A percentile compares a stretch with the other conserved stretches of the same genome.
Evolutionary conservation across 2,888 invertebrate genomes (phyloP).

Genomic region (Epirrhoe alternata): DNA sequence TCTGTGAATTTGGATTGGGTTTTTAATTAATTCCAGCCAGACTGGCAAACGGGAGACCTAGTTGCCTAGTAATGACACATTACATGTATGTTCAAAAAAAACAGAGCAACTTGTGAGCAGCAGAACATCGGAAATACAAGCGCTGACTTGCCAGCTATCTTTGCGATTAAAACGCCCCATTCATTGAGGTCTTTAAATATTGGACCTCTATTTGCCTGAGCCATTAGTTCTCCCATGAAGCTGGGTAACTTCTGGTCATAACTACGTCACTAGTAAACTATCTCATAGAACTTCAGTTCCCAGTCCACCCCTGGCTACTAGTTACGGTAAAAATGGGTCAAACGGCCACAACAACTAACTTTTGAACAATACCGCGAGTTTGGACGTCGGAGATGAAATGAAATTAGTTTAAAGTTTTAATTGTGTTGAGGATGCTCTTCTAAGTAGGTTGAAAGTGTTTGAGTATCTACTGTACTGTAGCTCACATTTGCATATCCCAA

Average conservation of each 20-base stretch:
- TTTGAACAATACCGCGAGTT: constrained; percentile 39
- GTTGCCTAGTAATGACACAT: too few species aligned
- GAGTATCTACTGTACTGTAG: neutral
- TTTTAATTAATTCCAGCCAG: too few species aligned
- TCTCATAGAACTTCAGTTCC: neutral
- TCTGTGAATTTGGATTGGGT: too few species aligned
- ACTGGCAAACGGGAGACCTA: too few species aligned
- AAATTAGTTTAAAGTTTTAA: constrained; percentile 40
- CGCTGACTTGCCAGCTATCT: too few species aligned
- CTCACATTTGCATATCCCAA: neutral
- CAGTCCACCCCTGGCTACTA: constrained; percentile 24
- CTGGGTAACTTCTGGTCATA: neutral
- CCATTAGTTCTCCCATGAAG: neutral
- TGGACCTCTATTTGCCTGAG: too few species aligned
- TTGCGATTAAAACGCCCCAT: too few species aligned
- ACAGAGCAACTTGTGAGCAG: too few species aligned
- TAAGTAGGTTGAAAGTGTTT: constrained; percentile 23
- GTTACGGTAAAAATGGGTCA: constrained; percentile 47
- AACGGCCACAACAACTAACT: constrained; percentile 40
- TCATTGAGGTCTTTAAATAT: too few species aligned
- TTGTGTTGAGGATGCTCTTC: constrained; percentile 30
- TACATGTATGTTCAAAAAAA: too few species aligned
- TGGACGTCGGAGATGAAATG: constrained; percentile 39
- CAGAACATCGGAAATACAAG: too few species aligned
- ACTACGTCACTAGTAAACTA: neutral